Percentiles rank a stretch among this genome's conserved stretches.
Evolutionary conservation across 2,113 vertebrate genomes (phyloP).

Genomic region (Amblyopsis rosae): DNA sequence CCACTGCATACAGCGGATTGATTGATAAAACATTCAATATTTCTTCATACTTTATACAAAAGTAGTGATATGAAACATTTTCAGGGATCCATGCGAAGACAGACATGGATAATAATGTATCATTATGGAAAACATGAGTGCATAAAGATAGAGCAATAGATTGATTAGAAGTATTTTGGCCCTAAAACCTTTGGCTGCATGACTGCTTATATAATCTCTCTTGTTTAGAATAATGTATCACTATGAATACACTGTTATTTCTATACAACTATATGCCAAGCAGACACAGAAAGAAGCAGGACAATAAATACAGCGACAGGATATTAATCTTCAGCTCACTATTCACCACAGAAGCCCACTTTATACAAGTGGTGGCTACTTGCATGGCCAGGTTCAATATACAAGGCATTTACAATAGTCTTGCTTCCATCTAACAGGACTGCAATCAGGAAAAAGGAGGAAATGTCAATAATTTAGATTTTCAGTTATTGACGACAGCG

Average conservation of each 20-base stretch:
- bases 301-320: not conserved
- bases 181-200: not conserved
- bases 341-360: not conserved
- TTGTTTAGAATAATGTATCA: constrained; percentile 3
- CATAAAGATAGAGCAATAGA: not conserved
- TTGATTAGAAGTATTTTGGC: not conserved
- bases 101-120: too few species aligned
- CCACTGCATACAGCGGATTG: too few species aligned
- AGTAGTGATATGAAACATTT: too few species aligned
- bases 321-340: not conserved
- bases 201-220: not conserved
- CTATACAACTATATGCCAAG: not conserved
- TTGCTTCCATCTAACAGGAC: too few species aligned
- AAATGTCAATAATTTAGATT: too few species aligned
- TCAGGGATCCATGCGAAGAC: too few species aligned
- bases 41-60: not conserved
- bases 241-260: constrained; percentile 2
- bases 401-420: too few species aligned
- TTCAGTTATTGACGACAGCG: too few species aligned
- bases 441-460: too few species aligned
- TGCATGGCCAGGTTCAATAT: too few species aligned
- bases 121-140: too few species aligned
- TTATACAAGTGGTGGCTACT: not conserved
- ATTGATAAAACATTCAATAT: not conserved
- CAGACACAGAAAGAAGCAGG: not conserved